Evolutionary conservation across 2,888 invertebrate genomes (phyloP).

Genomic region (Caenorhabditis doughertyi): DNA sequence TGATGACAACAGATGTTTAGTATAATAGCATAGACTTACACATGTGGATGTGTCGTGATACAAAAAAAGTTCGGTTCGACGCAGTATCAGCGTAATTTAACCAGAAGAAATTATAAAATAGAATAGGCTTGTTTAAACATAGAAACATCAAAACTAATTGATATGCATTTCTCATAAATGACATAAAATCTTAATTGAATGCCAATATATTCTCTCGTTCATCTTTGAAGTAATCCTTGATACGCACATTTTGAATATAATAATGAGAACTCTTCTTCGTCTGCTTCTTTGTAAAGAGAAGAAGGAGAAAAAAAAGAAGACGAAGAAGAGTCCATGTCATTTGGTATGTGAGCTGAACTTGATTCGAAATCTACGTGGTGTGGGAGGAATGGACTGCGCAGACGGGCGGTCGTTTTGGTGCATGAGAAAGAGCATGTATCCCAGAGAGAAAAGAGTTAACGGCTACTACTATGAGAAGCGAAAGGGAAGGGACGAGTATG

Average conservation of each 20-base stretch:
- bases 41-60: neutral
- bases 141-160: slow-evolving; percentile 22
- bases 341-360: slow-evolving; percentile 59
- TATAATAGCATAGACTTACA: neutral
- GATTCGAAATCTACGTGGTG: slow-evolving; percentile 53
- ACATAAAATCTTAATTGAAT: slow-evolving; percentile 24
- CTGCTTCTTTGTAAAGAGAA: neutral
- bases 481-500: slow-evolving; percentile 37
- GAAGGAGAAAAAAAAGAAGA: slow-evolving; percentile 24
- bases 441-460: slow-evolving; percentile 36
- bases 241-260: slow-evolving; percentile 35
- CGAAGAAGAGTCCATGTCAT: slow-evolving; percentile 48
- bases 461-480: slow-evolving; percentile 54
- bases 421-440: slow-evolving; percentile 50
- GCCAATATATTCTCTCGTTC: slow-evolving; percentile 12
- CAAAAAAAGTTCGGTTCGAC: neutral
- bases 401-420: slow-evolving; percentile 35
- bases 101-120: neutral
- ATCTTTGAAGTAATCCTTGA: slow-evolving; percentile 39
- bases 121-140: neutral
- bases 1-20: neutral
- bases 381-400: slow-evolving; percentile 6
- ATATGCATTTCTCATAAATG: slow-evolving; percentile 8
- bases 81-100: neutral
- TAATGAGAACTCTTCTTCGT: slow-evolving; percentile 37